phyloP scores from a whole-genome alignment of 2,888 invertebrate species.

The Pollenia amentaria region DNA sequence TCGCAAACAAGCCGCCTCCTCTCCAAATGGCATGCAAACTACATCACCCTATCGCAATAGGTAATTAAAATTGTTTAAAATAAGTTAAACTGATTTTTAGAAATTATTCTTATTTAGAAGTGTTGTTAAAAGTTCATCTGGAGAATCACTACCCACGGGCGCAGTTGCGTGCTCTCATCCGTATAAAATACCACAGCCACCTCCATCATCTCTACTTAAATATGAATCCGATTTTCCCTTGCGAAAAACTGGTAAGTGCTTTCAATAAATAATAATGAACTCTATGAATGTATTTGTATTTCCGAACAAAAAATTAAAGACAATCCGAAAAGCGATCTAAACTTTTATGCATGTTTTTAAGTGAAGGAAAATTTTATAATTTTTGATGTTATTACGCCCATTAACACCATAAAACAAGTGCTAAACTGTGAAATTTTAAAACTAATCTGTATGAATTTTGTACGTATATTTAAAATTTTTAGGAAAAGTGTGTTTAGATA shows the following conservation, averaged over 20 bases:
- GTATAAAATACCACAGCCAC: slow-evolving; percentile 89
- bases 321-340: slow-evolving; percentile 20
- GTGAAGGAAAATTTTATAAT: slow-evolving; percentile 22
- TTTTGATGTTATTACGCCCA: slow-evolving; percentile 67
- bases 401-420: slow-evolving; percentile 64
- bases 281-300: slow-evolving; percentile 7
- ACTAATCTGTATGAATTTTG: slow-evolving; percentile 54
- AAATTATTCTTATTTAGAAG: slow-evolving; percentile 84
- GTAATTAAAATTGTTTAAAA: slow-evolving; percentile 84
- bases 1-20: slow-evolving; percentile 91
- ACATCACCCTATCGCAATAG: slow-evolving; percentile 91
- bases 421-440: slow-evolving; percentile 58
- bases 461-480: not conserved
- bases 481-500: slow-evolving; percentile 4
- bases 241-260: slow-evolving; percentile 94
- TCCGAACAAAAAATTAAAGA: not conserved
- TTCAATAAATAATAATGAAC: not conserved
- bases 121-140: slow-evolving; percentile 88
- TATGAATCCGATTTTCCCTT: slow-evolving; percentile 93
- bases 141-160: slow-evolving; percentile 87
- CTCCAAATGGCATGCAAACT: slow-evolving; percentile 88
- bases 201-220: slow-evolving; percentile 85
- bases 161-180: slow-evolving; percentile 88
- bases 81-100: not conserved
- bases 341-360: slow-evolving; percentile 62